A percentile compares a stretch with the other conserved stretches of the same genome.
Conservation (phyloP, 2,797 vertebrate species). For the Bovichtus diacanthus region DNA sequence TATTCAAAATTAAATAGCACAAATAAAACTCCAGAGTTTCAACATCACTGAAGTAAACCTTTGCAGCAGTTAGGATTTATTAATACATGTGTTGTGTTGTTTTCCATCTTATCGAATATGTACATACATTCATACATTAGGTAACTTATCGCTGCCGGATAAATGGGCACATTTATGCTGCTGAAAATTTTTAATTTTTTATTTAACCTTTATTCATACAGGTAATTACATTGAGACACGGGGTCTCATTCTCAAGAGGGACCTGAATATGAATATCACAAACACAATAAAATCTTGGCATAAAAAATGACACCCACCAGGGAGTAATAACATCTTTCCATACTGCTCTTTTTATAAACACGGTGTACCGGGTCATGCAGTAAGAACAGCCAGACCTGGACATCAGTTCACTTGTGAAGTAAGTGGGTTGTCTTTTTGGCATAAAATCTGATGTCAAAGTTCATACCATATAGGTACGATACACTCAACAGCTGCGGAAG, state of each 20-base stretch:
- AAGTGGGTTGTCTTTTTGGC: background rate
- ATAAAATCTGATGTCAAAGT: background rate
- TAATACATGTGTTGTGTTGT: background rate
- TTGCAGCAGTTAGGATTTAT: slow-evolving; percentile 3
- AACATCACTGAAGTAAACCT: background rate
- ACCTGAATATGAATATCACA: no score
- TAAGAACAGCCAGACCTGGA: background rate
- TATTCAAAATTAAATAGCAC: background rate
- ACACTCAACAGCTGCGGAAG: background rate
- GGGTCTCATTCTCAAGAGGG: no score
- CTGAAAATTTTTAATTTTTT: no score
- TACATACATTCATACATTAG: background rate
- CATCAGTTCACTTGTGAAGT: slow-evolving; percentile 2
- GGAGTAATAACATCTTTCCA: background rate
- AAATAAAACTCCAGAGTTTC: background rate
- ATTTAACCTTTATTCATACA: no score
- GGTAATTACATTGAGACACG: no score
- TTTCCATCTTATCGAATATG: background rate
- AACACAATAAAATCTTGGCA: background rate
- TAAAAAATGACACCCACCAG: background rate
- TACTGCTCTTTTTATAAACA: slow-evolving; percentile 5
- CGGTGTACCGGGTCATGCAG: background rate
- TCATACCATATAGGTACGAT: background rate
- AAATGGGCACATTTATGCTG: background rate
- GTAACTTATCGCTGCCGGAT: background rate